These are phyloP conservation scores for Microtus ochrogaster DNA, from an alignment of 2,113 vertebrate genomes.

Conservation along the genomic window DNA sequence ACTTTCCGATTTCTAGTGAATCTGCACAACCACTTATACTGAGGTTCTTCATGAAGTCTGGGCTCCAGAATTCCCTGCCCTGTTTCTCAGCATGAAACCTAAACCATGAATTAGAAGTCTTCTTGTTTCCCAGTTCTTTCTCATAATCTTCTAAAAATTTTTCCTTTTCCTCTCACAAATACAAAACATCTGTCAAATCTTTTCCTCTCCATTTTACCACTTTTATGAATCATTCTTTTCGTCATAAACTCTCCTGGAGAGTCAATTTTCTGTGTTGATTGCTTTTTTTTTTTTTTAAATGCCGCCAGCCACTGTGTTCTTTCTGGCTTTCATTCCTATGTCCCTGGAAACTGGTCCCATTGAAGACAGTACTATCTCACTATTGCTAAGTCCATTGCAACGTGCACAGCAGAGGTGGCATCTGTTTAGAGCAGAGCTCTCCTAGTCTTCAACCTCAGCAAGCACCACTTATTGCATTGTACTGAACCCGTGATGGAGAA, in stretches of 20 bases:
- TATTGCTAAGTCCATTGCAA: neutral
- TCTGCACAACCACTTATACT: neutral
- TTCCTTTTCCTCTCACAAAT: neutral
- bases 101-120: neutral
- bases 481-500: neutral
- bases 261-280: no score
- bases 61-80: neutral
- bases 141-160: neutral
- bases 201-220: neutral
- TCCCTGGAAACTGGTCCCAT: neutral
- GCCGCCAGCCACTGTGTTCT: neutral
- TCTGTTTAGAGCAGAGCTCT: neutral
- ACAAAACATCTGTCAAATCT: neutral
- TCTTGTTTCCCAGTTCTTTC: neutral
- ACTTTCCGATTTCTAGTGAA: neutral
- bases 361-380: neutral
- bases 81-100: neutral
- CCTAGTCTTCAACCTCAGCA: no score
- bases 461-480: accelerated
- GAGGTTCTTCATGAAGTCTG: neutral
- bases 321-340: neutral
- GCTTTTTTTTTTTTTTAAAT: neutral
- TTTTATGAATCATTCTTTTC: neutral
- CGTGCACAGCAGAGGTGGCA: neutral
- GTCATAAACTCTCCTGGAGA: neutral